Percentiles rank a stretch among this genome's conserved stretches.
phyloP scores from a whole-genome alignment of 1,140 invertebrate genomes.

The Belonocnema kinseyi region DNA sequence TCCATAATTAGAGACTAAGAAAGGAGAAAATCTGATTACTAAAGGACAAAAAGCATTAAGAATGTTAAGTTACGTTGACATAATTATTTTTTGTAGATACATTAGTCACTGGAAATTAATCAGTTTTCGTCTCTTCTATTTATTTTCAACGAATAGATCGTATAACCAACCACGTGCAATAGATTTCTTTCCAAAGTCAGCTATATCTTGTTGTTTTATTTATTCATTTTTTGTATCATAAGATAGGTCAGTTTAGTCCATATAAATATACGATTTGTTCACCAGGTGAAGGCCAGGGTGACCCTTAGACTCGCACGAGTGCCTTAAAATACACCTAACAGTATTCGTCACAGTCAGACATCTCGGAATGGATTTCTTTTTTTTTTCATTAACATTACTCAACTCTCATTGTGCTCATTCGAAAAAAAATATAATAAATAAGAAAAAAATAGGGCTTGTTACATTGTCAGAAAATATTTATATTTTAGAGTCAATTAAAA shows the following conservation, averaged over 20 bases:
- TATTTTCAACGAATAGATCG: constrained; percentile 34
- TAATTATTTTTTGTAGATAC: constrained; percentile 11
- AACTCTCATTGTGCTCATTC: constrained; percentile 1
- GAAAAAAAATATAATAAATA: not conserved
- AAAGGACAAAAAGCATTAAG: not conserved
- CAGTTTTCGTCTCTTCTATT: not conserved
- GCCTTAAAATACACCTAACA: constrained; percentile 66
- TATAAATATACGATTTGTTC: constrained; percentile 29
- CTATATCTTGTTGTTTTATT: constrained; percentile 52
- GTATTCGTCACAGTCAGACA: constrained; percentile 56
- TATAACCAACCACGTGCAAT: constrained; percentile 46
- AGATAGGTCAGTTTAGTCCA: constrained; percentile 42
- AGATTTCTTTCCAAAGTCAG: constrained; percentile 54
- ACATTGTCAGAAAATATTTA: no score
- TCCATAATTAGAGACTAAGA: constrained; percentile 13
- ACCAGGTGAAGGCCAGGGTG: constrained; percentile 22
- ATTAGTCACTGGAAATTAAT: not conserved
- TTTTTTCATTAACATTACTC: not conserved
- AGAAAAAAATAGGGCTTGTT: not conserved
- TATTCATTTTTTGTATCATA: constrained; percentile 49
- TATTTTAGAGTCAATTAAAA: no score
- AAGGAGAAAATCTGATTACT: not conserved
- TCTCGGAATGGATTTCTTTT: not conserved
- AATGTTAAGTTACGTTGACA: constrained; percentile 2
- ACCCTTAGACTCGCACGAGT: constrained; percentile 66